A percentile compares a stretch with the other conserved stretches of the same genome.
Evolutionary conservation across 2,797 vertebrate species (phyloP).

Genomic region (Prionace glauca): DNA sequence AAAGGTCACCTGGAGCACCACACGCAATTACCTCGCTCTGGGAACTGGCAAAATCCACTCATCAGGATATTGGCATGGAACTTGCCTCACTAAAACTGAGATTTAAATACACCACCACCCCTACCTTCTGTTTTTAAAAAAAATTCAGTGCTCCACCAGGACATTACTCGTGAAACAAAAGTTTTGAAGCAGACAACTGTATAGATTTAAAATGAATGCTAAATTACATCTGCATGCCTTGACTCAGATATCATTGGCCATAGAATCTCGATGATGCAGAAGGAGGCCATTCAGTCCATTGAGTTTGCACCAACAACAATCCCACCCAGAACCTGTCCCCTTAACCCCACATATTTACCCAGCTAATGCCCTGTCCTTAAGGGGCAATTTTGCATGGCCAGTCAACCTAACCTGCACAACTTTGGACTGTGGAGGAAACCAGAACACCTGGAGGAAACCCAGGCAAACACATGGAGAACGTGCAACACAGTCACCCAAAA

Average conservation of each 20-base stretch:
- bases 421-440: no score
- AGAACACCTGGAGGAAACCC: no score
- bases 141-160: not conserved
- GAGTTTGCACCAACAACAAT: no score
- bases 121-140: not conserved
- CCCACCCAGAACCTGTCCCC: no score
- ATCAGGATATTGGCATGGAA: not conserved
- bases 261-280: no score
- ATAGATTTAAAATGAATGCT: not conserved
- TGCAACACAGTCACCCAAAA: not conserved
- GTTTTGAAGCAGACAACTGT: not conserved
- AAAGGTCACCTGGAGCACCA: not conserved
- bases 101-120: not conserved
- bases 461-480: no score
- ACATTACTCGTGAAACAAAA: not conserved
- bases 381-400: no score
- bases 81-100: no score
- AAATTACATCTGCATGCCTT: not conserved
- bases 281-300: no score
- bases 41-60: not conserved
- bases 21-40: not conserved
- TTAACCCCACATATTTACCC: no score
- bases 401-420: no score
- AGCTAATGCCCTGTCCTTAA: no score
- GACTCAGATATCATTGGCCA: not conserved